phyloP scores from a whole-genome alignment of 2,113 vertebrate genomes.

The Lycaon pictus region DNA sequence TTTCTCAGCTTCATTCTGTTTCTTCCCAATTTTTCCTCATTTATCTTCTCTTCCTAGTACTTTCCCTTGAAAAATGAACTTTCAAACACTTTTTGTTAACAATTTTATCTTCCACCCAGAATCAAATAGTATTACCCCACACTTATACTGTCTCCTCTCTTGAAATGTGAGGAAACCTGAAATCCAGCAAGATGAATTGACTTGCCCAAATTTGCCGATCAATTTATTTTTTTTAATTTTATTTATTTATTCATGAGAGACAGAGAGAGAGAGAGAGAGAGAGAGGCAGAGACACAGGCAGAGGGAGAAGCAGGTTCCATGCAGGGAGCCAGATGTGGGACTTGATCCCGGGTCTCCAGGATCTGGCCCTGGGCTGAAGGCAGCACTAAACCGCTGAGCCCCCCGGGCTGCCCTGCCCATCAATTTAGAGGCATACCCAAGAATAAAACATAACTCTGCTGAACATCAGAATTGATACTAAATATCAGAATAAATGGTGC shows the following conservation, averaged over 20 bases:
- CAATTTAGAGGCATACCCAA: background rate
- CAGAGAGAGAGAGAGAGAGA: no score
- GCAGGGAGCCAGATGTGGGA: no score
- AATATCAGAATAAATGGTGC: background rate
- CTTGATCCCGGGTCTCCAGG: no score
- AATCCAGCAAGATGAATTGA: background rate
- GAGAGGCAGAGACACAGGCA: no score
- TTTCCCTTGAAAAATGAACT: slow-evolving; percentile 2
- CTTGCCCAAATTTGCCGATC: background rate
- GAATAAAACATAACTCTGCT: background rate
- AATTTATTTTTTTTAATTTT: background rate
- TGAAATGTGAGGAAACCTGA: background rate
- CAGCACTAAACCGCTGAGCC: no score
- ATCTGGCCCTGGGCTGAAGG: no score
- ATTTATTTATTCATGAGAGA: no score
- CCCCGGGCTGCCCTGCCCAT: background rate
- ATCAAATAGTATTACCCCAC: background rate
- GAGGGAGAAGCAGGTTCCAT: no score
- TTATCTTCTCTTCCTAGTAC: background rate
- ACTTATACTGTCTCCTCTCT: background rate
- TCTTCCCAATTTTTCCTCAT: background rate
- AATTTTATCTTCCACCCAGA: background rate
- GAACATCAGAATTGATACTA: background rate
- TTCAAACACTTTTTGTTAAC: background rate
- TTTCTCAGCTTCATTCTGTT: background rate